Base-by-base conservation (phyloP, 2,888 invertebrate genomes). In the Phyto melanocephala region DNA sequence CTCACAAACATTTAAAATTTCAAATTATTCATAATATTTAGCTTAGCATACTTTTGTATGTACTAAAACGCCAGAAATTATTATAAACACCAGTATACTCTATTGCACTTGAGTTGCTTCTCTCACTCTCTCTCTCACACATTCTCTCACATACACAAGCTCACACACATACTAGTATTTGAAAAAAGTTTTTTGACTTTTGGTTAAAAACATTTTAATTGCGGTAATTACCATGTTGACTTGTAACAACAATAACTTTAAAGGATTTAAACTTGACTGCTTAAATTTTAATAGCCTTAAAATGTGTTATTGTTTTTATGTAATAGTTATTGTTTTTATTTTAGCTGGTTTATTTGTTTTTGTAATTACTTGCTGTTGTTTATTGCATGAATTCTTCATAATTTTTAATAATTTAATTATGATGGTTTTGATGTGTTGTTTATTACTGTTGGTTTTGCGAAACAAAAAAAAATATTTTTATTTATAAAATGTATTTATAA, bases 171-270 rank as follows among this genome's bases (percentile, higher is more conserved):
- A n/a, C n/a, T n/a, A n/a, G n/a, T n/a, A n/a, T n/a, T n/a, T n/a
- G n/a, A n/a, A 28, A 5, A 28, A 28, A 6, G 28, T 28, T 50
- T 28, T 20, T 50, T n/a, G 45, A 58, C 33, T 76, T 76, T 60
- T 33, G n/a, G 35, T 52, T 42, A 8, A 60, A 33, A 13, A 42
- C 20, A 52, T 52, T 68, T 62, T 70, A 70, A 77, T 54, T 77
- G 45, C n/a, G 62, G 45, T 45, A 62, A 77, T 77, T 77, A 70
- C 54, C 42, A 17, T 70, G 52, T 77, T 77, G 68, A 54, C 68
- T 63, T 54, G 42, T 15, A 22, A 47, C 42, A 22, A 47, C 42
- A 62, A 17, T 68, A 56, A 67, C 24, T 77, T 70, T 62, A 15
- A 35, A 11, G 42, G 2, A 35, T 70, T 70, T 54, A 45, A 70